Base-by-base conservation (phyloP, 2,113 vertebrate genomes). In the Pagrus major region DNA sequence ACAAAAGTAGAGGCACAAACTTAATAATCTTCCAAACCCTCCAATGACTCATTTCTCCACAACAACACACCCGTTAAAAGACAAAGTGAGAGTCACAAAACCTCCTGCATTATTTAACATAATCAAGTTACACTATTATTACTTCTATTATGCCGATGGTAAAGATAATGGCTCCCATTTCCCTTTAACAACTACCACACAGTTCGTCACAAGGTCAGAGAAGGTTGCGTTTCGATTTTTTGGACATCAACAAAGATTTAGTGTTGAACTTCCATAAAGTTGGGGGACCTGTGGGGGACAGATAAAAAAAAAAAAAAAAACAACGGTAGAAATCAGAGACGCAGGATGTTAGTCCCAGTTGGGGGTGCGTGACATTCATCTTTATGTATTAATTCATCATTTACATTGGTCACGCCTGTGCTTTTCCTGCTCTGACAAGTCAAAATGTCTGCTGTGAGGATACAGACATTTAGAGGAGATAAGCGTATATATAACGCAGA, bases 31-130 rank as follows among this genome's bases (percentile, higher is more conserved):
- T 8, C 41, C 60, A 11, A 78, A 79, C 11, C 42, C 31, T 88
- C 46, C 60, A n/a, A 77, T 49, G n/a, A 76, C 76, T 81, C 18
- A 54, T 83, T 70, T 77, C 39, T 29, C 33, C 9, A 20, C 47
- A 55, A 52, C 49, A 49, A 51, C 63, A 16, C 25, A 81, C 49
- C 42, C 27, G 68, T 74, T 71, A 74, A 78, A 84, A 80, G 29
- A 75, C 55, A 77, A 71, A 68, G 39, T 71, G 8, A 3, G 31
- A 68, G 59, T 67, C 54, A 49, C 56, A 80, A 65, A n/a, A 72
- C 39, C n/a, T 47, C 20, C 41, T 76, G 55, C 23, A 78, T 85
- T 81, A 84, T 82, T 71, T 54, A 79, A 69, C 64, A 59, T 55
- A 3, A 77, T 65, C 64, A 82, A 74, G 64, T 59, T 16, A 16